Evolutionary conservation across 23 tunicate genomes (phyloP).

Genomic region (Aplidium turbinatum): DNA sequence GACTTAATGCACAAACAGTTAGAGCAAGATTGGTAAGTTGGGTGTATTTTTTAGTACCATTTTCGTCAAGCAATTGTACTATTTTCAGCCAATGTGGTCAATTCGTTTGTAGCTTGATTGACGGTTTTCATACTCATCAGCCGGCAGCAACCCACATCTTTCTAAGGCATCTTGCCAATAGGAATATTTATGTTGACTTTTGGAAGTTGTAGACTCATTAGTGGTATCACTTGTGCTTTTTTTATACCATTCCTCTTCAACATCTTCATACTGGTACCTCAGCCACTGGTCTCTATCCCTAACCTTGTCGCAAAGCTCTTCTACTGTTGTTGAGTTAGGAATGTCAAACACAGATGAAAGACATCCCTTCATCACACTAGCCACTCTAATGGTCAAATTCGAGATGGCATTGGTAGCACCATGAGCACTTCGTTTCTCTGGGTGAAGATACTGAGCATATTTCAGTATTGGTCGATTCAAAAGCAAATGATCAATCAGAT

Average conservation of each 20-base stretch:
- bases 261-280: background rate
- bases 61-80: background rate
- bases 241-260: slow-evolving; percentile 3
- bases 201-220: background rate
- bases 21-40: background rate
- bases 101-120: background rate
- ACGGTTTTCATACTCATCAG: background rate
- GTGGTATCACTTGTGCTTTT: background rate
- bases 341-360: background rate
- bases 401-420: slow-evolving; percentile 6
- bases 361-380: background rate
- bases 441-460: slow-evolving; percentile 5
- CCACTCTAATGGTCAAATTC: background rate
- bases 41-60: background rate
- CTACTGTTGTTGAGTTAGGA: background rate
- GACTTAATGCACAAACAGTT: background rate
- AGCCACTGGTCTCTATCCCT: slow-evolving; percentile 2
- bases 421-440: background rate
- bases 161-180: slow-evolving; percentile 3
- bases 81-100: slow-evolving; percentile 2
- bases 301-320: slow-evolving; percentile 4
- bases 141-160: background rate
- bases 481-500: slow-evolving; percentile 7
- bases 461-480: background rate
- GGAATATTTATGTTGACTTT: background rate